These are phyloP conservation scores for Aphaenogaster ashmeadi DNA, from an alignment of 1,140 invertebrate species.

Conservation along the genomic window DNA sequence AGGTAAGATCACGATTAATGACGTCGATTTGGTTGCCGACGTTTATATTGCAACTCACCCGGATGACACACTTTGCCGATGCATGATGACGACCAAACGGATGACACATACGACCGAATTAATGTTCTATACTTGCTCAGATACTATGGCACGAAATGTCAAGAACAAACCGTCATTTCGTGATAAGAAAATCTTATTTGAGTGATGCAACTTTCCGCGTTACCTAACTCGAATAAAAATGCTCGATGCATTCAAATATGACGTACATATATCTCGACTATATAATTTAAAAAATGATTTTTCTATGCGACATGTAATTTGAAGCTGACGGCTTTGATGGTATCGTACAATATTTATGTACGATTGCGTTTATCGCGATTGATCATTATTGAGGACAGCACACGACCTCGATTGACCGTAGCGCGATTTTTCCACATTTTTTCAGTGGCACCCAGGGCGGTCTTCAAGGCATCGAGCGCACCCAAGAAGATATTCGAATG, in stretches of 20 bases:
- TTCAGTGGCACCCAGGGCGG: constrained; percentile 89
- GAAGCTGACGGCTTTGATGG: not conserved
- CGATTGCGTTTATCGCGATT: constrained; percentile 61
- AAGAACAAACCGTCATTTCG: constrained; percentile 28
- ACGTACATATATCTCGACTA: constrained; percentile 1
- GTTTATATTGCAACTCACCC: not conserved
- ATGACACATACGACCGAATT: constrained; percentile 20
- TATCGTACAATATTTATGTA: not conserved
- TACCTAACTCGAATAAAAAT: constrained; percentile 21
- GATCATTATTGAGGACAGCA: constrained; percentile 89
- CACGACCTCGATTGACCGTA: constrained; percentile 86
- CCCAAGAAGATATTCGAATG: constrained; percentile 95
- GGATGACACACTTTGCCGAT: not conserved
- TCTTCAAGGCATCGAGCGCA: constrained; percentile 90
- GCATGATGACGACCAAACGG: constrained; percentile 6
- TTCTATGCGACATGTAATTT: not conserved
- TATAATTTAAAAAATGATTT: constrained; percentile 14
- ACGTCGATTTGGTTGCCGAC: not conserved
- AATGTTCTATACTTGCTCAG: not conserved
- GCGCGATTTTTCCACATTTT: constrained; percentile 92
- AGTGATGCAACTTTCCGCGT: not conserved
- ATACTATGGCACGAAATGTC: constrained; percentile 22
- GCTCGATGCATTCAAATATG: not conserved
- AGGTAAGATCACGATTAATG: constrained; percentile 79
- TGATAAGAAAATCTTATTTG: constrained; percentile 30